Base-by-base conservation (phyloP, 2,113 vertebrate species). In the Paramormyrops kingsleyae region DNA sequence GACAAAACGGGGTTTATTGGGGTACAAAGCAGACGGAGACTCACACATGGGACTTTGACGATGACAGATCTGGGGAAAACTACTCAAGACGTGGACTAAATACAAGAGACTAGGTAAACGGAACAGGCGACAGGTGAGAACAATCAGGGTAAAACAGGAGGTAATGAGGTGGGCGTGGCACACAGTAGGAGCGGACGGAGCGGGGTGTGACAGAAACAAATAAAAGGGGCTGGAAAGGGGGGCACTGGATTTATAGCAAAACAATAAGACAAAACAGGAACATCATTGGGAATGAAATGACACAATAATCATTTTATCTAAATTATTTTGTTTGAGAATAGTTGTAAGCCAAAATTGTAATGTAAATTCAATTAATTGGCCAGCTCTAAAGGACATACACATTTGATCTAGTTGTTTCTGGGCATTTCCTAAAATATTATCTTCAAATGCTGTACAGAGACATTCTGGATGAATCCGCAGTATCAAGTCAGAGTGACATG, bases 401-500 rank as follows among this genome's bases (percentile, higher is more conserved):
- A 27, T 66, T 66, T 66, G 2, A n/a, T 66, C 9, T 27, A 12
- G n/a, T 12, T 15, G 6, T 6, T 47, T 46, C 35, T 3, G 44
- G 35, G 35, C 27, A 21, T n/a, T 31, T 85, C 89, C 24, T 84
- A 5, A 88, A 13, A 15, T 21, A 19, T 44, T 87, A 27, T 17
- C 39, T 49, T 87, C 7, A 39, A 59, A 1, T 49, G 27, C 62
- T 94, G 91, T 91, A 91, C 88, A 93, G 93, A 92, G 15, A 91
- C 77, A 12, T 94, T 93, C 50, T 93, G 94, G 94, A 95, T 88
- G 31, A 96, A 96, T 90, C 96, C 95, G 24, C 95, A 95, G 92
- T 96, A 91, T 90, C 92, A 91, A 10, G 15, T 96, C 49, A 92
- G 70, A 52, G 47, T 95, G 27, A 31, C 90, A 17, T 9, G 90